These are phyloP conservation scores for Drosophila ustulata DNA, from an alignment of 2,888 invertebrate species.

Conservation along the genomic window DNA sequence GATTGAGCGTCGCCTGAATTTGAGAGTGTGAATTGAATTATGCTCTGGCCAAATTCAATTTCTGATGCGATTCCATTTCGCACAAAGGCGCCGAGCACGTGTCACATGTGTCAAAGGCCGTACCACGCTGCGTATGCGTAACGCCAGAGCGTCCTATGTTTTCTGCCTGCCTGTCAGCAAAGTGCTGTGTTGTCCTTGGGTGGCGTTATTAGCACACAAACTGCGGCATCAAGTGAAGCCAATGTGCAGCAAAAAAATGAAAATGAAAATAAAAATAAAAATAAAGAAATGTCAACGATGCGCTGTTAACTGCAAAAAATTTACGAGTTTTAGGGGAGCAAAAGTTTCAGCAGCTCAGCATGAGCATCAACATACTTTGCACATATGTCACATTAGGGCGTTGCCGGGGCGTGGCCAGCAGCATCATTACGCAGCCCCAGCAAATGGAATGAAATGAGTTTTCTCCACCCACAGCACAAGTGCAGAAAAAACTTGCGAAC, in stretches of 20 bases:
- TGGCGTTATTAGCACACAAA: constrained; percentile 42
- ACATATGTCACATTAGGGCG: constrained; percentile 33
- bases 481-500: constrained; percentile 30
- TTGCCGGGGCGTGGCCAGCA: constrained; percentile 52
- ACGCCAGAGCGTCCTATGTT: constrained; percentile 11
- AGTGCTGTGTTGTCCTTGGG: constrained; percentile 13
- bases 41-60: constrained; percentile 72
- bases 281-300: constrained; percentile 42
- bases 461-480: constrained; percentile 35
- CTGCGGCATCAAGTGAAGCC: constrained; percentile 16
- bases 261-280: constrained; percentile 6
- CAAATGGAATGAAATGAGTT: constrained; percentile 58
- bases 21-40: constrained; percentile 72
- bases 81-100: constrained; percentile 34
- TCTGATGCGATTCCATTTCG: constrained; percentile 25
- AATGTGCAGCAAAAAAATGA: constrained; percentile 50
- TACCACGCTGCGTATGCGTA: constrained; percentile 65
- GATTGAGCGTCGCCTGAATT: constrained; percentile 22
- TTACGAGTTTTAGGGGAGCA: constrained; percentile 28
- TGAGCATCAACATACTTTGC: constrained; percentile 26
- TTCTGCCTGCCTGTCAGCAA: neutral
- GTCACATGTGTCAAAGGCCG: constrained; percentile 38
- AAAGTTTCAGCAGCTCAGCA: constrained; percentile 31
- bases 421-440: constrained; percentile 41
- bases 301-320: constrained; percentile 44